Evolutionary conservation across 1,140 invertebrate species (phyloP).

Genomic region (Drosophila mayri): DNA sequence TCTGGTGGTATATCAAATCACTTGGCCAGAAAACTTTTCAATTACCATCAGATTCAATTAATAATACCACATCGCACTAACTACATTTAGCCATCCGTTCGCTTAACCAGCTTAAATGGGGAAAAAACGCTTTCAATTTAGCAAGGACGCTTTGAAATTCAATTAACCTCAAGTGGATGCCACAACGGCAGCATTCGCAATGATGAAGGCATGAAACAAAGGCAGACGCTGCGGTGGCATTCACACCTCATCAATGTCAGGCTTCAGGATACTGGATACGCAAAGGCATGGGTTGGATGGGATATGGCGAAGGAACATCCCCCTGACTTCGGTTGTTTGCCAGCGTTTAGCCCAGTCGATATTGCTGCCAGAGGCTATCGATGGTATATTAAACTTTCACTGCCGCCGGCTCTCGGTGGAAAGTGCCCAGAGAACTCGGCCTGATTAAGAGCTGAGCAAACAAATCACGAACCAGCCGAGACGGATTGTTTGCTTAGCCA

Average conservation of each 20-base stretch:
- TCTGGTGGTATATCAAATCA: slow-evolving; percentile 29
- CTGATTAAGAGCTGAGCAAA: slow-evolving; percentile 80
- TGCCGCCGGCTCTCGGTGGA: slow-evolving; percentile 46
- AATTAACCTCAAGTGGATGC: slow-evolving; percentile 80
- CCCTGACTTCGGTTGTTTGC: slow-evolving; percentile 44
- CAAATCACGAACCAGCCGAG: slow-evolving; percentile 62
- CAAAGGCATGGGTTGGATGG: neutral
- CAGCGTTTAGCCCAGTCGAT: slow-evolving; percentile 57
- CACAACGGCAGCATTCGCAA: slow-evolving; percentile 44
- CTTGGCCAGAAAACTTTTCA: slow-evolving; percentile 61
- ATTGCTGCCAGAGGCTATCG: slow-evolving; percentile 47
- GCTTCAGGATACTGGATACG: slow-evolving; percentile 7
- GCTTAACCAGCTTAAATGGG: slow-evolving; percentile 69
- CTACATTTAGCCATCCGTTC: slow-evolving; percentile 45
- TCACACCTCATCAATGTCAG: slow-evolving; percentile 78
- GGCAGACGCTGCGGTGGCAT: slow-evolving; percentile 67
- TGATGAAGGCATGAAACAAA: slow-evolving; percentile 74
- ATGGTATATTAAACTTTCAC: slow-evolving; percentile 59
- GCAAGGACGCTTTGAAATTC: slow-evolving; percentile 68
- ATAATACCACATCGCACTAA: slow-evolving; percentile 48
- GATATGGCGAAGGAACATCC: slow-evolving; percentile 26
- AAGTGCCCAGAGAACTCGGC: slow-evolving; percentile 58
- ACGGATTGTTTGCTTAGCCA: slow-evolving; percentile 70
- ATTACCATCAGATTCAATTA: slow-evolving; percentile 78
- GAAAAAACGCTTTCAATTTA: slow-evolving; percentile 71